Evolutionary conservation across 23 tunicate species (phyloP).

Genomic region (Diplosoma virens): DNA sequence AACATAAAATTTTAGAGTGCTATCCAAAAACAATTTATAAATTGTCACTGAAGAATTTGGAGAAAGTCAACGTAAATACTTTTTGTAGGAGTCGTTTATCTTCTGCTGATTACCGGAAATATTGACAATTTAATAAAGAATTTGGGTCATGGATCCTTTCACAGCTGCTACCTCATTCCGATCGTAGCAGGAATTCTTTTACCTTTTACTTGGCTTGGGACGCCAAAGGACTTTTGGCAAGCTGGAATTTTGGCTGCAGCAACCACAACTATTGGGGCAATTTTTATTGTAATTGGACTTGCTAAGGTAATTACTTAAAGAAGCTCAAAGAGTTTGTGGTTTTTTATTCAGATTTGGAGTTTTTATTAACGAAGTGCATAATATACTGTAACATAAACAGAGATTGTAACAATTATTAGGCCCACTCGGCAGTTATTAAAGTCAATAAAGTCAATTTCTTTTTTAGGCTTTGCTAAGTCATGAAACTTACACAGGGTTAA

Average conservation of each 20-base stretch:
- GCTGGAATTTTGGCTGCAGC: constrained; percentile 72
- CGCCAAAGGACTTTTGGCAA: constrained; percentile 96
- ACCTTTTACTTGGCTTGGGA: constrained; percentile 85
- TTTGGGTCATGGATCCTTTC: constrained; percentile 34
- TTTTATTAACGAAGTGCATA: too few species aligned
- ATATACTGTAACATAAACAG: too few species aligned
- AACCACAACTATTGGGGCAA: constrained; percentile 67
- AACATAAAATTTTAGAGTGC: background rate
- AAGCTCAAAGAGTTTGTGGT: too few species aligned
- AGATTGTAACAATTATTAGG: too few species aligned
- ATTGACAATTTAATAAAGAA: constrained; percentile 51
- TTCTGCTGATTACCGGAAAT: constrained; percentile 75
- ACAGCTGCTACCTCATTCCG: constrained; percentile 65
- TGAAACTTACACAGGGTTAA: too few species aligned
- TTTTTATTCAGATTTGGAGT: too few species aligned
- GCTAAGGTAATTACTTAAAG: constrained; percentile 51
- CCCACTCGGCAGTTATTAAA: too few species aligned
- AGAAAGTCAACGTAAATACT: too few species aligned
- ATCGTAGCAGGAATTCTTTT: constrained; percentile 50
- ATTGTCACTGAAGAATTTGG: too few species aligned
- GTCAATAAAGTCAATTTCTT: too few species aligned
- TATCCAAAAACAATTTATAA: background rate
- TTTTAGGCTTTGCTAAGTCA: too few species aligned
- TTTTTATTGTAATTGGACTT: constrained; percentile 51
- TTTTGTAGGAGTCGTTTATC: constrained; percentile 70